phyloP scores from a whole-genome alignment of 1,140 invertebrate species.

The Macrobrachium nipponense region DNA sequence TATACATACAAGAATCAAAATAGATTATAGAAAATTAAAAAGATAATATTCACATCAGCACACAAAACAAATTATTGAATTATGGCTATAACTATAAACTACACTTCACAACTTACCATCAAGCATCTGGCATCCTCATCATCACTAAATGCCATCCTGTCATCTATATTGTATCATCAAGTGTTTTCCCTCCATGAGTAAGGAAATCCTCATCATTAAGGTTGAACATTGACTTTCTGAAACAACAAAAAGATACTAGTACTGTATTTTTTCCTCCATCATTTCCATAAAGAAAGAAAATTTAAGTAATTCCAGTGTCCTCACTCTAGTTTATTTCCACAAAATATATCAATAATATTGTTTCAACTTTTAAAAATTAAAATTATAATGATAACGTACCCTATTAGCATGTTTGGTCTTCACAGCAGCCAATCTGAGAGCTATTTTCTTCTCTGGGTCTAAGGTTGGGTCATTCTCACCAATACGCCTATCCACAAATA shows the following conservation, averaged over 20 bases:
- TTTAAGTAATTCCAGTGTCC: too few relatives aligned
- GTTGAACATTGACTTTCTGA: constrained; percentile 66
- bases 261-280: too few relatives aligned
- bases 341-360: too few relatives aligned
- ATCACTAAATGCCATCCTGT: constrained; percentile 66
- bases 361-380: too few relatives aligned
- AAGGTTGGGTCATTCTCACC: constrained; percentile 69
- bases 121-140: constrained; percentile 67
- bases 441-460: constrained; percentile 69
- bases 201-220: constrained; percentile 70
- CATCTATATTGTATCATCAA: constrained; percentile 70
- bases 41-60: too few relatives aligned
- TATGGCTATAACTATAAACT: not conserved
- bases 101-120: constrained; percentile 47
- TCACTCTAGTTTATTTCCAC: too few relatives aligned
- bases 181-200: constrained; percentile 68
- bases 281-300: too few relatives aligned
- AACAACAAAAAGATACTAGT: too few relatives aligned
- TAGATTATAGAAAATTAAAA: too few relatives aligned
- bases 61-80: too few relatives aligned
- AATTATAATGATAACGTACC: constrained; percentile 29
- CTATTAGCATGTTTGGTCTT: constrained; percentile 65
- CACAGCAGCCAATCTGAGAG: constrained; percentile 69
- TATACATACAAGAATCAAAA: too few relatives aligned
- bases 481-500: constrained; percentile 70